phyloP scores from a whole-genome alignment of 35 echinoderm and acorn worm genomes.

The Strongylocentrotus purpuratus region DNA sequence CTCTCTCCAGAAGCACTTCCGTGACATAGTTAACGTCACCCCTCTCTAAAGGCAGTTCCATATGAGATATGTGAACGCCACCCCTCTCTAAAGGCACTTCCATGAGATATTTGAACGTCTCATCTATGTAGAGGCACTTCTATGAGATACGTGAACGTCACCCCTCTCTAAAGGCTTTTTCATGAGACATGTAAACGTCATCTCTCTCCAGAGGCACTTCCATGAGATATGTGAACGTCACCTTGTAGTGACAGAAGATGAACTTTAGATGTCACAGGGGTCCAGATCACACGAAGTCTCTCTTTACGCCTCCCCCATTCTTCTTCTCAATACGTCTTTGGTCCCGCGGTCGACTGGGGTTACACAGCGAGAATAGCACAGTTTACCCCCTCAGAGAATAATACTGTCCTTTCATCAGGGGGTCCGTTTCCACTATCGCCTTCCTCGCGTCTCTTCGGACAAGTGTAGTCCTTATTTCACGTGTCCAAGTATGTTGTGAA shows the following conservation, averaged over 20 bases:
- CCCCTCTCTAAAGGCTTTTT: no score
- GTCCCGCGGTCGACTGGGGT: conserved; percentile 36
- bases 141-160: no score
- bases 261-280: background rate
- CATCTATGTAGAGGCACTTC: no score
- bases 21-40: no score
- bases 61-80: no score
- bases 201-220: background rate
- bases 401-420: conserved; percentile 16
- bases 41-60: no score
- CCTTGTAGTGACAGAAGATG: conserved; percentile 15
- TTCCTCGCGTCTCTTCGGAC: background rate
- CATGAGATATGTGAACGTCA: background rate
- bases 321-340: background rate
- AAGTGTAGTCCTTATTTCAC: background rate
- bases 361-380: conserved; percentile 23
- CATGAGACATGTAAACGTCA: no score
- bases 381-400: conserved; percentile 39
- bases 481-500: background rate
- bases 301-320: conserved; percentile 28
- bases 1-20: no score
- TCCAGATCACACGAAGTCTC: conserved; percentile 23
- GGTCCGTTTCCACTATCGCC: background rate
- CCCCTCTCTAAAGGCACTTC: background rate
- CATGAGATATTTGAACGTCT: background rate